phyloP scores from a whole-genome alignment of 2,888 invertebrate species.

The Drosophila rellima region DNA sequence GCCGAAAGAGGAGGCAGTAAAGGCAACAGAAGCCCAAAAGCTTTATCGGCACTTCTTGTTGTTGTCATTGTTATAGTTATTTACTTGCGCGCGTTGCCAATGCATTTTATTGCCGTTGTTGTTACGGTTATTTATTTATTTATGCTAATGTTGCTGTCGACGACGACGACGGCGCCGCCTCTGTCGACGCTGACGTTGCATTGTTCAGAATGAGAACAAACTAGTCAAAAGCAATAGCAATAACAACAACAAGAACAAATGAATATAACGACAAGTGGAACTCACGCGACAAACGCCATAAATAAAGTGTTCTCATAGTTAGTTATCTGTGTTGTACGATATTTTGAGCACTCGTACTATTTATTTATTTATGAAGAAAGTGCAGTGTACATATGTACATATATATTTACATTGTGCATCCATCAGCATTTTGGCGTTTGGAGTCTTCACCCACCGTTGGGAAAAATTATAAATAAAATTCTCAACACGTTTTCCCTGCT shows the following conservation, averaged over 20 bases:
- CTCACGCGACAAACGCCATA: conserved; percentile 72
- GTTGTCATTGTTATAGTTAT: conserved; percentile 46
- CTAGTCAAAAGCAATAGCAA: conserved; percentile 45
- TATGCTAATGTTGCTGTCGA: conserved; percentile 71
- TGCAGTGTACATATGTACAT: too few species aligned
- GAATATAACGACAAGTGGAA: conserved; percentile 54
- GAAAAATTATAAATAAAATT: conserved; percentile 60
- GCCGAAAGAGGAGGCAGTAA: conserved; percentile 26
- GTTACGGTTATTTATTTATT: conserved; percentile 78
- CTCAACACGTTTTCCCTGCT: conserved; percentile 62
- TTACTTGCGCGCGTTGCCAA: conserved; percentile 59
- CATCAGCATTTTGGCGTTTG: conserved; percentile 26
- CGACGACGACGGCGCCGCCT: conserved; percentile 38
- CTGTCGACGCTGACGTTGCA: conserved; percentile 60
- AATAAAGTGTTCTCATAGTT: conserved; percentile 72
- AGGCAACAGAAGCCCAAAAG: conserved; percentile 53
- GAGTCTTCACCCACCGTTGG: conserved; percentile 50
- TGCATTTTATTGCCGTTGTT: conserved; percentile 55
- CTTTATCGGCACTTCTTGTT: conserved; percentile 56
- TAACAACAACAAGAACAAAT: conserved; percentile 25
- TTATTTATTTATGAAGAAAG: conserved; percentile 61
- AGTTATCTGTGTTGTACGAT: conserved; percentile 54
- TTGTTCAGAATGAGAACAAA: conserved; percentile 76
- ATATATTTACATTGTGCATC: background rate
- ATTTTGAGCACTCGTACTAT: conserved; percentile 34